Conservation (phyloP, 2,113 vertebrate species). For the Anoplopoma fimbria region DNA sequence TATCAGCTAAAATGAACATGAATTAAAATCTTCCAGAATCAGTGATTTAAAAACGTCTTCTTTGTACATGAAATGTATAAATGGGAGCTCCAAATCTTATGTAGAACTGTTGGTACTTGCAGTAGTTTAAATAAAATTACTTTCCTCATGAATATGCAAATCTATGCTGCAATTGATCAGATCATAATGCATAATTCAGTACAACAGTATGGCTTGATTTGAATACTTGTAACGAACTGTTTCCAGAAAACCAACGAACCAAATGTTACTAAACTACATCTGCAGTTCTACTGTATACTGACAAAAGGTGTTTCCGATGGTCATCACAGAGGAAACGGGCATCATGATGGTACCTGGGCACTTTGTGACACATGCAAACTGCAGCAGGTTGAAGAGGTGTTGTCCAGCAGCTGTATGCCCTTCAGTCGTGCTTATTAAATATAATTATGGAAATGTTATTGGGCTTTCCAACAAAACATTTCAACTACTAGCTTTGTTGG, state of each 20-base stretch:
- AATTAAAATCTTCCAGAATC: neutral
- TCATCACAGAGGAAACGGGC: neutral
- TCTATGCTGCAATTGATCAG: conserved; percentile 13
- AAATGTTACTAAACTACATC: neutral
- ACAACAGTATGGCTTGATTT: neutral
- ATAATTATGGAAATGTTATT: conserved; percentile 35
- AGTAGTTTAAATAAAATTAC: neutral
- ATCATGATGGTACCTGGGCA: neutral
- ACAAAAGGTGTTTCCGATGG: neutral
- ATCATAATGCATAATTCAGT: neutral
- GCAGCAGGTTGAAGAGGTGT: conserved; percentile 16
- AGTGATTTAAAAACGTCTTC: neutral
- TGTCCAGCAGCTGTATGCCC: neutral
- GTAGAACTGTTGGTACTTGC: neutral
- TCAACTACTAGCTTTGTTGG: neutral
- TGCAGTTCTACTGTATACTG: neutral
- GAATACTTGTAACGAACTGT: neutral
- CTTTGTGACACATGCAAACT: conserved; percentile 2
- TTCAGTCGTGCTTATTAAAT: conserved; percentile 24
- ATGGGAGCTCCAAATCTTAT: neutral
- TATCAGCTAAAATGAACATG: neutral
- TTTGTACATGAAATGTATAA: neutral
- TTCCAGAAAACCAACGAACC: neutral
- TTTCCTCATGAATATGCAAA: conserved; percentile 48
- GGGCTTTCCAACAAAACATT: neutral